Conservation (phyloP, 2,113 vertebrate genomes). For the Toxostoma redivivum region DNA sequence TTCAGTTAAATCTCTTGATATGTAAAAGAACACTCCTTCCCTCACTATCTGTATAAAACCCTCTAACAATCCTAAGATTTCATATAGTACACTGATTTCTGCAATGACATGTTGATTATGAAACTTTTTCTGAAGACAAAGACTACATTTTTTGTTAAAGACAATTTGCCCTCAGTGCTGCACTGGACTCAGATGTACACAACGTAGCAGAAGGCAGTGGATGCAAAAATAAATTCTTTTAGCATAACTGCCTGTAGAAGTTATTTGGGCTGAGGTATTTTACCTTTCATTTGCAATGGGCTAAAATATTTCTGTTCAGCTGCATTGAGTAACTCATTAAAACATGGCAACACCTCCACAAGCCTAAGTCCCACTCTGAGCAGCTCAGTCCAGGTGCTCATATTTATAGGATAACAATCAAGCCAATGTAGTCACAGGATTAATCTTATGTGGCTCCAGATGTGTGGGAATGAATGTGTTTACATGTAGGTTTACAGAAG, state of each 20-base stretch:
- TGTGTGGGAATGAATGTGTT: not conserved
- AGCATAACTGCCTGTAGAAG: not conserved
- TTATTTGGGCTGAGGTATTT: not conserved
- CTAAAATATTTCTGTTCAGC: not conserved
- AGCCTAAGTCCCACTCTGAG: not conserved
- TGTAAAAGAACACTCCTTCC: not conserved
- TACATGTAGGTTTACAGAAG: not conserved
- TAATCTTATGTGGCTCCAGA: not conserved
- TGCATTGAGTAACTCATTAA: not conserved
- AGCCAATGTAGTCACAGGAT: not conserved
- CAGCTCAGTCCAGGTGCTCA: not conserved
- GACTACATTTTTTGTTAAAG: not conserved
- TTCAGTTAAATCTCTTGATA: not conserved
- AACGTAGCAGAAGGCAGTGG: not conserved
- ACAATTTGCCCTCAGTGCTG: not conserved
- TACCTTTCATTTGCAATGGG: not conserved
- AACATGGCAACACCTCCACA: not conserved
- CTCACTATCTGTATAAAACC: not conserved
- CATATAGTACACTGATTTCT: not conserved
- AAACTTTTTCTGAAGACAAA: not conserved
- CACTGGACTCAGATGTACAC: not conserved
- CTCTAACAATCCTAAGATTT: not conserved
- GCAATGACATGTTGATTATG: not conserved
- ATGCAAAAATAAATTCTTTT: not conserved
- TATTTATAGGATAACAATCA: not conserved